Evolutionary conservation across 2,797 vertebrate species (phyloP).

Genomic region (Gallinago stenura): DNA sequence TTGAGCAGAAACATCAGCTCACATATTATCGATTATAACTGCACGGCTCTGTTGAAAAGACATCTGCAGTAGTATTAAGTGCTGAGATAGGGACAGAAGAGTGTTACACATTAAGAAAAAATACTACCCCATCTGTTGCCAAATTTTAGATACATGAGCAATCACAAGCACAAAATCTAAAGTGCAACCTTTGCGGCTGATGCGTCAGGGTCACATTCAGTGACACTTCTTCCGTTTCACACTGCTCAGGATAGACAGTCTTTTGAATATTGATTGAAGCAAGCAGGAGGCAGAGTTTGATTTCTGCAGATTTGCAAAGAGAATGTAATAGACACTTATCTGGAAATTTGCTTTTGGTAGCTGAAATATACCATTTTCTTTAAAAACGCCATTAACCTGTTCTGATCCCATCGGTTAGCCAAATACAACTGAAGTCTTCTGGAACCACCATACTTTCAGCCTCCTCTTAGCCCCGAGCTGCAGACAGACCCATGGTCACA

Average conservation of each 20-base stretch:
- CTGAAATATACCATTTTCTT: not conserved
- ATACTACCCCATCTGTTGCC: slow-evolving; percentile 35
- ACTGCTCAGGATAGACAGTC: not conserved
- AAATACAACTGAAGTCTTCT: not conserved
- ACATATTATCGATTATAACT: slow-evolving; percentile 58
- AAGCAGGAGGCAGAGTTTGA: slow-evolving; percentile 1
- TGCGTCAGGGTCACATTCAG: not conserved
- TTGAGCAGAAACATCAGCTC: slow-evolving; percentile 62
- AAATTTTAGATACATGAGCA: slow-evolving; percentile 55
- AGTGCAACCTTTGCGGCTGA: not conserved
- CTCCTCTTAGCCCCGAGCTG: not conserved
- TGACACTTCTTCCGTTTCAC: slow-evolving; percentile 11
- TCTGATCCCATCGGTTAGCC: not conserved
- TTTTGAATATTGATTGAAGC: slow-evolving; percentile 50
- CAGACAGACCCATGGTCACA: not conserved
- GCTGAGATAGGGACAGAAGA: slow-evolving; percentile 5
- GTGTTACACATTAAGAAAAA: slow-evolving; percentile 30
- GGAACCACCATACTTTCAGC: not conserved
- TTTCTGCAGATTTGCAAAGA: slow-evolving; percentile 32
- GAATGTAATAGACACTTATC: not conserved
- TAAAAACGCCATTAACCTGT: not conserved
- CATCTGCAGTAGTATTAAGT: slow-evolving; percentile 36
- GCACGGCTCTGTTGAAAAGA: slow-evolving; percentile 24
- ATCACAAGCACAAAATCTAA: slow-evolving; percentile 47
- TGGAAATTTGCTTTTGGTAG: not conserved